Evolutionary conservation across 2,888 invertebrate species (phyloP).

Genomic region (Meta bourneti): DNA sequence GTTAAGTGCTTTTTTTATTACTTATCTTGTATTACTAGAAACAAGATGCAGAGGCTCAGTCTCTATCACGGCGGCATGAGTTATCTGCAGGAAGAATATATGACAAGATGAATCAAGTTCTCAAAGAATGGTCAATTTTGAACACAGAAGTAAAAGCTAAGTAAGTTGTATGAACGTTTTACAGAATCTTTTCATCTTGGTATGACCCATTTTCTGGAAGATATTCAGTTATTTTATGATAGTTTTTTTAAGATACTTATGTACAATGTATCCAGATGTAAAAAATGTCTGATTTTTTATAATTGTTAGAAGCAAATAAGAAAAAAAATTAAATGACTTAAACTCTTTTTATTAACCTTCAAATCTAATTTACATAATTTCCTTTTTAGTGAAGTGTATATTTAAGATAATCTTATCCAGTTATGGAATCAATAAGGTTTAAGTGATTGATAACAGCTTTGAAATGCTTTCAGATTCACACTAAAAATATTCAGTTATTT

Average conservation of each 20-base stretch:
- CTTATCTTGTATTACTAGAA: conserved; percentile 83
- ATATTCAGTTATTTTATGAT: no score
- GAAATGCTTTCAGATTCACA: no score
- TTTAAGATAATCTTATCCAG: not conserved
- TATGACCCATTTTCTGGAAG: no score
- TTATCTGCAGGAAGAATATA: conserved; percentile 88
- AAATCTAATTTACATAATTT: no score
- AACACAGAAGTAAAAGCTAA: conserved; percentile 80
- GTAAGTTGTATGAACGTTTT: conserved; percentile 17
- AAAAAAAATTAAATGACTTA: no score
- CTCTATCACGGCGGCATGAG: conserved; percentile 89
- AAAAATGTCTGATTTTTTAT: no score
- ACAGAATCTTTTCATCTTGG: no score
- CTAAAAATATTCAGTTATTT: not conserved
- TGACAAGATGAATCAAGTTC: conserved; percentile 87
- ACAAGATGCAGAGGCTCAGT: conserved; percentile 86
- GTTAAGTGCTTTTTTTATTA: not conserved
- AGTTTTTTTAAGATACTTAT: no score
- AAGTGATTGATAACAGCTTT: not conserved
- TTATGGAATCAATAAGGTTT: not conserved
- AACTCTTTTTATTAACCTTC: no score
- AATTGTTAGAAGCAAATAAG: no score
- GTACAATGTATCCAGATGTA: no score
- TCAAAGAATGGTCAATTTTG: conserved; percentile 89
- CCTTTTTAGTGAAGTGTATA: no score